phyloP scores from a whole-genome alignment of 2,797 vertebrate genomes.

The Decapterus maruadsi region DNA sequence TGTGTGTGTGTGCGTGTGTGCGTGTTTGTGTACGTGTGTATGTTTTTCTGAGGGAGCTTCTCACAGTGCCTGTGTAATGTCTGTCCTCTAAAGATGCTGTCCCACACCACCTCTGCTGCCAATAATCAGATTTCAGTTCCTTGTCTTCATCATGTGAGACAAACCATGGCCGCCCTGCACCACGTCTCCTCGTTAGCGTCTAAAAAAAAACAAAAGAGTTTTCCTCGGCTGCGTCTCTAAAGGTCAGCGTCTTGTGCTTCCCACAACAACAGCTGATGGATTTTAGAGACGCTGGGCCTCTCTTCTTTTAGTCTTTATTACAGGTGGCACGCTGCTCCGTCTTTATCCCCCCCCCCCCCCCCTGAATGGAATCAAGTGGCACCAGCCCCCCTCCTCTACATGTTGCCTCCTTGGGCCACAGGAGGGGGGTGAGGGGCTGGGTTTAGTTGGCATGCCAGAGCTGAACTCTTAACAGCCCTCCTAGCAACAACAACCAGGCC shows the following conservation, averaged over 20 bases:
- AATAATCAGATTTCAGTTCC: conserved; percentile 43
- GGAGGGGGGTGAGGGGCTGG: conserved; percentile 30
- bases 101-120: conserved; percentile 41
- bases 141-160: conserved; percentile 36
- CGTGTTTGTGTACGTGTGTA: conserved; percentile 4
- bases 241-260: conserved; percentile 54
- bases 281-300: conserved; percentile 37
- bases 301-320: conserved; percentile 51
- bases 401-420: conserved; percentile 64
- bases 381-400: conserved; percentile 50
- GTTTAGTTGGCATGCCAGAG: conserved; percentile 77
- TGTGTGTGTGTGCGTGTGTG: conserved; percentile 26
- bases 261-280: conserved; percentile 68
- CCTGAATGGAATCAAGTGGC: conserved; percentile 70
- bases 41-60: conserved; percentile 51
- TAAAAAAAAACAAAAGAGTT: conserved; percentile 5
- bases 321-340: conserved; percentile 56
- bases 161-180: conserved; percentile 43
- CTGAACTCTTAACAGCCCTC: conserved; percentile 70
- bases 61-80: conserved; percentile 77
- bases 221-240: conserved; percentile 30
- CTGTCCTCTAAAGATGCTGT: conserved; percentile 63
- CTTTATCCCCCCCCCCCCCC: no score
- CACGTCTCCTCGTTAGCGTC: conserved; percentile 36
- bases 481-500: conserved; percentile 78